Evolutionary conservation across 1,140 invertebrate genomes (phyloP), one percentile per base, ranked within the genome.

Genomic region (Agrilus planipennis): DNA sequence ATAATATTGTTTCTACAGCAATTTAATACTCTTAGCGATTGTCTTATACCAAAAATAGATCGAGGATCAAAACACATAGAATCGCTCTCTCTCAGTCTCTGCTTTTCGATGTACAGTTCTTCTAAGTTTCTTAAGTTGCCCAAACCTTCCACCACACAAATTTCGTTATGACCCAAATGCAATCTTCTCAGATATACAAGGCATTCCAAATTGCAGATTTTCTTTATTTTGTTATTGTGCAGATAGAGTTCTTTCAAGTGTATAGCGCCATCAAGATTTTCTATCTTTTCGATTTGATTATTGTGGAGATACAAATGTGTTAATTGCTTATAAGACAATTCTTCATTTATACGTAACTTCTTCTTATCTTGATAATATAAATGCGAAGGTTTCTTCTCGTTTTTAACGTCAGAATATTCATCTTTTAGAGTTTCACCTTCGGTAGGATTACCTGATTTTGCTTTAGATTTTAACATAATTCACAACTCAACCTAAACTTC

Each of bases 41-140:
- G 27, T 39, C 28, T 39, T 27, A 84, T 62, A 35, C 63, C 61
- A 21, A 64, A 42, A 32, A 72, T 55, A 34, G 70, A 73, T 49
- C 71, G 65, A 4, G 77, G 77, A 56, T 81, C 77, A 53, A 84
- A 81, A 45, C 72, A 75, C n/a, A 84, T 50, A 3, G 58, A 58
- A 57, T 76, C 73, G 17, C 70, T 64, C 23, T 51, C 47, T 21
- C 61, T 52, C 9, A 76, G 50, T 45, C 61, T 62, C 62, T 84
- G 81, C 52, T 72, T 73, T 55, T 81, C 77, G 34, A 82, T 61
- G 49, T 81, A 72, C 10, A 84, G 54, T 49, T 79, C 77, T 53
- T 71, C 65, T 40, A 84, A 67, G 54, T 68, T 67, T 32, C 56
- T 61, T 7, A 76, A 54, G 29, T 58, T 59, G 44, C 79, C 71